Percentiles rank a stretch among this genome's conserved stretches.
These are phyloP conservation scores for Motacilla alba DNA, from an alignment of 2,113 vertebrate species.

Conservation along the genomic window DNA sequence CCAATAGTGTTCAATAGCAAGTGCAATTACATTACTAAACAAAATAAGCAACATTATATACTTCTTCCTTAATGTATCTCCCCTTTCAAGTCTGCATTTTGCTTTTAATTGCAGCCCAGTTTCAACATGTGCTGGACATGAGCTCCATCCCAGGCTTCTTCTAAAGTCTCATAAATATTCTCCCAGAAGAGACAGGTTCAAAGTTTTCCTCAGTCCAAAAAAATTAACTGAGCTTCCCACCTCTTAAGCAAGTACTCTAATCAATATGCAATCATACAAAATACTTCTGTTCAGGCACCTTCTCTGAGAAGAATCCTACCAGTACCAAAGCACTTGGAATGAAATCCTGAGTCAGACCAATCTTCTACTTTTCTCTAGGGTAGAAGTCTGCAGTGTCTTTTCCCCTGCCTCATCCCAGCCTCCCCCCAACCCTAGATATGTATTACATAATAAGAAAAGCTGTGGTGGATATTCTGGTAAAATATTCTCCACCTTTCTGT, in stretches of 20 bases:
- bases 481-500: not conserved
- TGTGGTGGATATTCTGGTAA: not conserved
- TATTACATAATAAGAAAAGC: not conserved
- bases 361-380: not conserved
- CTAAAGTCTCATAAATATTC: not conserved
- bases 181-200: not conserved
- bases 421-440: not conserved
- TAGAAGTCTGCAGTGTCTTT: not conserved
- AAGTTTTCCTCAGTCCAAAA: not conserved
- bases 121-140: accelerated
- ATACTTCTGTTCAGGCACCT: not conserved
- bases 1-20: not conserved
- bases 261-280: not conserved
- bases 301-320: not conserved
- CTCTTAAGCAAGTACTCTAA: not conserved
- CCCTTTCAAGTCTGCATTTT: not conserved
- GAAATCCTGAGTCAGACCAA: not conserved
- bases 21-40: not conserved
- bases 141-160: not conserved
- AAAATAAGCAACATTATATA: not conserved
- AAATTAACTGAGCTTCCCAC: not conserved
- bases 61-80: not conserved
- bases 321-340: not conserved
- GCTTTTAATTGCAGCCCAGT: accelerated
- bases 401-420: too few species aligned